Percentiles rank a stretch among this genome's conserved stretches.
Evolutionary conservation across 2,797 vertebrate genomes (phyloP).

Genomic region (Stomatorhinus walkeri): DNA sequence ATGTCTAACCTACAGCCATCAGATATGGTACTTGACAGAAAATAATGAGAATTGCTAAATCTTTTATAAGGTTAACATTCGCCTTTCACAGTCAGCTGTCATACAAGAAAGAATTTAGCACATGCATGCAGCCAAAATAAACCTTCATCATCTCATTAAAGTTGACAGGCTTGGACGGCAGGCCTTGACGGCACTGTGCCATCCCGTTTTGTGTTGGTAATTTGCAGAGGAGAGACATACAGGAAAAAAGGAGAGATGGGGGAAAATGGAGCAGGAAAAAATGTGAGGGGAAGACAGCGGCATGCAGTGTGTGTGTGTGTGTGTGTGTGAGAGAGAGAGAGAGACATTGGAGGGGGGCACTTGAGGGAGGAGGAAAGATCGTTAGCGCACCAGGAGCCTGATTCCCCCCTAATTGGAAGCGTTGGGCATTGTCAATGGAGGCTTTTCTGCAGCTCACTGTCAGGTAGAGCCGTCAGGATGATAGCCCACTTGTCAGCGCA

Average conservation of each 20-base stretch:
- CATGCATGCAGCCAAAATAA: constrained; percentile 53
- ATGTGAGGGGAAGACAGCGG: constrained; percentile 32
- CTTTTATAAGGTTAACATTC: constrained; percentile 89
- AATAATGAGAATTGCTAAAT: constrained; percentile 89
- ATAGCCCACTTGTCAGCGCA: constrained; percentile 99
- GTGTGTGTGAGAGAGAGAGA: not conserved
- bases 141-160: constrained; percentile 82
- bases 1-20: constrained; percentile 63
- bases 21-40: constrained; percentile 75
- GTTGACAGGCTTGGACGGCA: constrained; percentile 69
- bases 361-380: constrained; percentile 54
- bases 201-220: constrained; percentile 74
- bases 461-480: constrained; percentile 97
- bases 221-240: constrained; percentile 58
- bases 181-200: constrained; percentile 43
- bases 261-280: constrained; percentile 29
- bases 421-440: constrained; percentile 99
- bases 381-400: constrained; percentile 71
- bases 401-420: constrained; percentile 98
- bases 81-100: constrained; percentile 76
- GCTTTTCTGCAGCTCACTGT: constrained; percentile 92
- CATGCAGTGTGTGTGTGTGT: not conserved
- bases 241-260: constrained; percentile 45
- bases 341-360: not conserved
- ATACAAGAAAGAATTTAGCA: constrained; percentile 86